Conservation (phyloP, 2,888 invertebrate genomes). For the Carpatolechia fugitivella region DNA sequence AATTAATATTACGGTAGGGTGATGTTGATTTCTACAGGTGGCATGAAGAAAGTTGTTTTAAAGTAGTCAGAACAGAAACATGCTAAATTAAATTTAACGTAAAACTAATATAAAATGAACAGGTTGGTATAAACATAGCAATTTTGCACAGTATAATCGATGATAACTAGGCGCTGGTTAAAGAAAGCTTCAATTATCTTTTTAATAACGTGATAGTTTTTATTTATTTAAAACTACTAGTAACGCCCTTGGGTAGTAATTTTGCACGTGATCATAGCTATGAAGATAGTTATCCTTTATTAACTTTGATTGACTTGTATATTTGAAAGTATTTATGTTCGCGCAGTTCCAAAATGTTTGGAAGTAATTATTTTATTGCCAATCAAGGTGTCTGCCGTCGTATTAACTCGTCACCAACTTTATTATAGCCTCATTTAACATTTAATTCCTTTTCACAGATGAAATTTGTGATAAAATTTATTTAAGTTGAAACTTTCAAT, state of each 20-base stretch:
- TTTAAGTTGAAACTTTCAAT: neutral
- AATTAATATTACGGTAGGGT: too few species aligned
- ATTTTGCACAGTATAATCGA: neutral
- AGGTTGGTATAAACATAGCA: neutral
- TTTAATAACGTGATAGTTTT: conserved; percentile 6
- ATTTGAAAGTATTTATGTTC: neutral
- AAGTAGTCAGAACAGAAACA: neutral
- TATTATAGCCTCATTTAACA: neutral
- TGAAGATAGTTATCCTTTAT: neutral
- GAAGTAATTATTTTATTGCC: too few species aligned
- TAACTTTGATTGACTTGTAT: neutral
- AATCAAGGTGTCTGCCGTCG: neutral
- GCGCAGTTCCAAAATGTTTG: neutral
- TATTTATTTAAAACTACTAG: conserved; percentile 1
- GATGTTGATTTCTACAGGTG: too few species aligned
- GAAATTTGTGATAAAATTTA: neutral
- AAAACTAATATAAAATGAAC: neutral
- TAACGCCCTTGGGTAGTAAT: neutral
- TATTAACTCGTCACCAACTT: neutral
- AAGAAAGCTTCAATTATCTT: conserved; percentile 10
- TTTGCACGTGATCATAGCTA: neutral
- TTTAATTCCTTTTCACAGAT: neutral
- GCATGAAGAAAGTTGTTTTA: too few species aligned
- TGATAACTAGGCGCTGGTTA: neutral
- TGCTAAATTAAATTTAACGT: neutral